phyloP scores from a whole-genome alignment of 1,140 invertebrate species.

The Hestina assimilis region DNA sequence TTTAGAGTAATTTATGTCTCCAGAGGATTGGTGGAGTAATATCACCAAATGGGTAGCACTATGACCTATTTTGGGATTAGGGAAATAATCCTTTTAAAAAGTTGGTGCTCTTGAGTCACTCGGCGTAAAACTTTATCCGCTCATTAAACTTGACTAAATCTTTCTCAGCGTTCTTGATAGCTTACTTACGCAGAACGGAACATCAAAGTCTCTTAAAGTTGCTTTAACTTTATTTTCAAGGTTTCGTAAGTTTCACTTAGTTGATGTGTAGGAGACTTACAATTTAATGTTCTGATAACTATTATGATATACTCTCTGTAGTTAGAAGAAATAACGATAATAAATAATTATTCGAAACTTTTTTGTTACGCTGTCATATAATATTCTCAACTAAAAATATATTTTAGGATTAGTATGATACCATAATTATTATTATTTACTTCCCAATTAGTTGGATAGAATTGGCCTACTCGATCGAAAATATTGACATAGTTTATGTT shows the following conservation, averaged over 20 bases:
- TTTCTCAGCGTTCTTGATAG: constrained; percentile 25
- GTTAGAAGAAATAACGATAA: too few relatives aligned
- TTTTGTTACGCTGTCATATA: too few relatives aligned
- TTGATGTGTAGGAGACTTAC: constrained; percentile 3
- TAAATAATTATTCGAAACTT: too few relatives aligned
- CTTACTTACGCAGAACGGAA: constrained; percentile 37
- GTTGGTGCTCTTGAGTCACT: constrained; percentile 25
- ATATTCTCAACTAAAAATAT: too few relatives aligned
- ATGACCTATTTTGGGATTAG: neutral
- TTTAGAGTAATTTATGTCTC: constrained; percentile 22
- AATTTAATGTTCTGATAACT: neutral
- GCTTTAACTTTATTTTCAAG: constrained; percentile 25
- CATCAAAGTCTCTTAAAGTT: constrained; percentile 24
- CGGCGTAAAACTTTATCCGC: constrained; percentile 28
- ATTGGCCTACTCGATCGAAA: too few relatives aligned
- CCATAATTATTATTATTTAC: too few relatives aligned
- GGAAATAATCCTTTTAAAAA: constrained; percentile 26
- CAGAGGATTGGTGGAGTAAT: neutral
- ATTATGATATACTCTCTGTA: too few relatives aligned
- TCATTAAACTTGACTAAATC: constrained; percentile 40
- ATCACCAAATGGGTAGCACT: constrained; percentile 6
- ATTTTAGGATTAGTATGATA: too few relatives aligned
- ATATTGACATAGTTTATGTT: too few relatives aligned
- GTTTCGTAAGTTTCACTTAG: constrained; percentile 8
- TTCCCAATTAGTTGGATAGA: too few relatives aligned